Evolutionary conservation across 2,888 invertebrate genomes (phyloP).

Genomic region (Sepioteuthis lessoniana): DNA sequence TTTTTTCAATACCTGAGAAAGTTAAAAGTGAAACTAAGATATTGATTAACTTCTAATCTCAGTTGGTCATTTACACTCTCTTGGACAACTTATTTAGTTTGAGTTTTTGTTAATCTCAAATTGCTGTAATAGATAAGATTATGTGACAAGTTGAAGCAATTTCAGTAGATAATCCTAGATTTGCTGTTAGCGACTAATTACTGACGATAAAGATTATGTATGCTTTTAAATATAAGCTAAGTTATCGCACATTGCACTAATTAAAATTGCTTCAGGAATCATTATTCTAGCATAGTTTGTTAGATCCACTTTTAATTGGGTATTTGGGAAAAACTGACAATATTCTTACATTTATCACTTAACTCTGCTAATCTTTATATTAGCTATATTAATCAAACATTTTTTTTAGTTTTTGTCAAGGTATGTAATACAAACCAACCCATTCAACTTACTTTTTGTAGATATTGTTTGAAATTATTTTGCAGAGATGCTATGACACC

Average conservation of each 20-base stretch:
- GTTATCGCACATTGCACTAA: background rate
- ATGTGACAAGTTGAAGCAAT: background rate
- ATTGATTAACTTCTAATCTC: background rate
- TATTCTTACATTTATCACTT: background rate
- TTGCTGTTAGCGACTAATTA: slow-evolving; percentile 2
- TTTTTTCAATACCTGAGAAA: background rate
- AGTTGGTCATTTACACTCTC: background rate
- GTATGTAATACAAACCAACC: background rate
- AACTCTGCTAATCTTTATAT: too few species aligned
- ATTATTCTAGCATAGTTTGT: background rate
- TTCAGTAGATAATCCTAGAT: background rate
- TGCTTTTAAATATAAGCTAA: background rate
- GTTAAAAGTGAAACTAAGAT: background rate
- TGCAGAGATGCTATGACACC: too few species aligned
- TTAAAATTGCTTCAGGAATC: background rate
- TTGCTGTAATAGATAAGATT: background rate
- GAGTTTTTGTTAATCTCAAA: background rate
- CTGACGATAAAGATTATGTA: background rate
- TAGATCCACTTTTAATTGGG: background rate
- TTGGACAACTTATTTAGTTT: background rate
- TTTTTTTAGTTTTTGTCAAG: background rate
- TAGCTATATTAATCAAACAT: too few species aligned
- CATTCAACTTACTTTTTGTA: too few species aligned
- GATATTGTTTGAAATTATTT: too few species aligned
- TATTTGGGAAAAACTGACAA: background rate